These are phyloP conservation scores for Echinops telfairi DNA, from an alignment of 2,113 vertebrate species.

Conservation along the genomic window DNA sequence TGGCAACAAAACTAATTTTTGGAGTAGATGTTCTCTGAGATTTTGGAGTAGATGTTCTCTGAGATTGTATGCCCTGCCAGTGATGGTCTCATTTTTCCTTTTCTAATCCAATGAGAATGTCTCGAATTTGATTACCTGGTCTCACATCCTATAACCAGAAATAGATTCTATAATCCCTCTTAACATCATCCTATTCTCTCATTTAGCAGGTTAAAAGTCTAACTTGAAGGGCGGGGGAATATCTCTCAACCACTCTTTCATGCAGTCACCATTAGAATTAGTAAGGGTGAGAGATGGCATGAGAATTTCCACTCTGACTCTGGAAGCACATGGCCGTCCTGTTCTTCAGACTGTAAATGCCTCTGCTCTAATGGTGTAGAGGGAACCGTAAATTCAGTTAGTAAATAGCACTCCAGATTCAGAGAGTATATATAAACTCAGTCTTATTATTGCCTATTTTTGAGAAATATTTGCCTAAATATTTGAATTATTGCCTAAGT, in stretches of 20 bases:
- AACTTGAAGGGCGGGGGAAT: neutral
- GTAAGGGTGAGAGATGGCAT: neutral
- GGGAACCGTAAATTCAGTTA: neutral
- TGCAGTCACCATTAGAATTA: constrained; percentile 22
- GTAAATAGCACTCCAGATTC: neutral
- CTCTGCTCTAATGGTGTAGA: constrained; percentile 38
- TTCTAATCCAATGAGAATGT: constrained; percentile 63
- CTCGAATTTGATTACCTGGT: constrained; percentile 28
- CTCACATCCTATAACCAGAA: constrained; percentile 39
- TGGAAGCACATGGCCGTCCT: neutral
- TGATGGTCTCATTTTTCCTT: constrained; percentile 54
- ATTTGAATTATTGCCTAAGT: too few species aligned
- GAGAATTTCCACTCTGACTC: constrained; percentile 7
- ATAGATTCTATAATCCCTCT: constrained; percentile 17
- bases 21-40: constrained; percentile 44
- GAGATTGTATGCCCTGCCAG: constrained; percentile 6
- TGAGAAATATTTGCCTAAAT: too few species aligned
- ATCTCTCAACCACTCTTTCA: constrained; percentile 30
- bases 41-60: constrained; percentile 42
- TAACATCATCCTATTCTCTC: neutral
- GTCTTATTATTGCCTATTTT: neutral
- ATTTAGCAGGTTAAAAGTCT: constrained; percentile 40
- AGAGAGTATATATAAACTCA: neutral
- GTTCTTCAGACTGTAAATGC: constrained; percentile 28
- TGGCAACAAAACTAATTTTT: constrained; percentile 53